Evolutionary conservation across 2,113 vertebrate genomes (phyloP).

Genomic region (Poecile atricapillus): DNA sequence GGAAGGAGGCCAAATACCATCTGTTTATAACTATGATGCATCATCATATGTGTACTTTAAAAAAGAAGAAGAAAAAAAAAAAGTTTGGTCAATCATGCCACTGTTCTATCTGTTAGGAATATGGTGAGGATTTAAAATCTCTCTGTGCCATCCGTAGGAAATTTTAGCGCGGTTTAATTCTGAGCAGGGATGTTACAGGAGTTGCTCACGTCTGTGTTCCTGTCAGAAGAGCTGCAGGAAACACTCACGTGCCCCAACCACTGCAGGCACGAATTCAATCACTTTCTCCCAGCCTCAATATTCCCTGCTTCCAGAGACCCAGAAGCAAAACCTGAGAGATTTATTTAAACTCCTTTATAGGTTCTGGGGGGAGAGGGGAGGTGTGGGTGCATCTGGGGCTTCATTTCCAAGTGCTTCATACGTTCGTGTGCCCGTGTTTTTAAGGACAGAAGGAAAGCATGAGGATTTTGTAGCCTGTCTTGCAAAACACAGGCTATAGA

Average conservation of each 20-base stretch:
- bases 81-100: constrained; percentile 82
- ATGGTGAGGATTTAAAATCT: constrained; percentile 68
- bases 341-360: background rate
- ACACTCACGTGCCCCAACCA: constrained; percentile 49
- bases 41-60: constrained; percentile 84
- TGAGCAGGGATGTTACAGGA: constrained; percentile 54
- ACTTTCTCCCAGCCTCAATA: constrained; percentile 58
- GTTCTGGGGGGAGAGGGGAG: background rate
- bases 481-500: constrained; percentile 30
- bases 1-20: constrained; percentile 88
- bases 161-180: constrained; percentile 47
- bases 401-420: background rate
- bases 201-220: constrained; percentile 40
- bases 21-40: constrained; percentile 88
- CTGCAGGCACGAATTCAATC: constrained; percentile 35
- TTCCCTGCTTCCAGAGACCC: constrained; percentile 1
- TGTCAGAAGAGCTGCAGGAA: constrained; percentile 53
- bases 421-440: background rate
- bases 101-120: constrained; percentile 76
- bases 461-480: background rate
- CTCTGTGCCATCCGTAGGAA: constrained; percentile 49
- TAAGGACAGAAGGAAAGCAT: background rate
- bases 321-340: constrained; percentile 40
- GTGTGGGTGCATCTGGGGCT: background rate
- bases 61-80: constrained; percentile 53